Base-by-base conservation (phyloP, 2,888 invertebrate species). In the Oxystoma pomonae region DNA sequence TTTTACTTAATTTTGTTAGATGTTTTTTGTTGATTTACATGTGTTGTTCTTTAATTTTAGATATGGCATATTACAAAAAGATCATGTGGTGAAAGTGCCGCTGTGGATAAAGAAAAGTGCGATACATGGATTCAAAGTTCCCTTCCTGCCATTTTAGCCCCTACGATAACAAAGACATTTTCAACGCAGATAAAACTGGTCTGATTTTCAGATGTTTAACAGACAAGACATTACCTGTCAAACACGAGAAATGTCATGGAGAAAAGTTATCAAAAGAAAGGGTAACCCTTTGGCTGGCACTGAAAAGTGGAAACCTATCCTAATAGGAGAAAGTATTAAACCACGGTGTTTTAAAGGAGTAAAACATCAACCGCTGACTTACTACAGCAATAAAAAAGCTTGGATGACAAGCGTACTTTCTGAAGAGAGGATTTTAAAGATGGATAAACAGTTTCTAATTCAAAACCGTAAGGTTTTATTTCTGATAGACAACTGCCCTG, bases 321-420 rank as follows among this genome's bases (percentile, higher is more conserved):
- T 75, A 16, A 75, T 77, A 51, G 76, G 76, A 55, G 76, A 75
- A 71, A 63, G 73, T 18, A 67, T 70, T 62, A 73, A 75, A 65
- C 75, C 76, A 16, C 63, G 71, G 60, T 75, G 73, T 68, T 77
- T 76, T 65, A 20, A 53, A 57, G 60, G 72, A 52, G 58, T 66
- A 55, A 57, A 58, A 17, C 16, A 60, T 60, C 35, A 22, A 35
- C 60, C 56, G 56, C 20, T 55, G 22, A 21, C 35, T 35, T 35
- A 35, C 12, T 35, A 35, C 35, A 35, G 35, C 35, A 35, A 35
- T 35, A 35, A 35, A 35, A 35, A 35, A 35, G 35, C 5, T 35
- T 35, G 35, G 35, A 35, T 35, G 12, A 35, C 35, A 35, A 60
- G 35, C 35, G 12, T 7, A 53, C 12, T 63, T 60, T 60, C 56